These are phyloP conservation scores for Nebria salina DNA, from an alignment of 2,888 invertebrate genomes.

Conservation along the genomic window DNA sequence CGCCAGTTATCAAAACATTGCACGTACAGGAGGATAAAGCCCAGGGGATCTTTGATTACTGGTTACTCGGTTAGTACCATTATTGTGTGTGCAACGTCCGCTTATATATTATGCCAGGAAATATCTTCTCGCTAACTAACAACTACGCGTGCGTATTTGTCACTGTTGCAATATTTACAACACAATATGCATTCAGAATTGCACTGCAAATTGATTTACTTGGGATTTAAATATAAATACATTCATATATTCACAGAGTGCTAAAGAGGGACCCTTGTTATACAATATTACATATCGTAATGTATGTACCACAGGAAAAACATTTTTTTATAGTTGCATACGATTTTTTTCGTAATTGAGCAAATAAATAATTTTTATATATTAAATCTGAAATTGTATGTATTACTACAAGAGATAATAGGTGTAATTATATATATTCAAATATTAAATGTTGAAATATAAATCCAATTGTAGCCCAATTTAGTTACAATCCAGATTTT, in stretches of 20 bases:
- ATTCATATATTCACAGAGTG: background rate
- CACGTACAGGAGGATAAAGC: conserved; percentile 21
- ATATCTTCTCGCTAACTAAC: conserved; percentile 8
- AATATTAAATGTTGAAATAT: no score
- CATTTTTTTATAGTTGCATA: no score
- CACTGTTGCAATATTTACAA: background rate
- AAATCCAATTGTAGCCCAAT: no score
- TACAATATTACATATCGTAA: no score
- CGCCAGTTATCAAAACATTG: conserved; percentile 28
- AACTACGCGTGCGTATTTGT: background rate
- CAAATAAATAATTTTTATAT: no score
- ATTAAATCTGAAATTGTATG: no score
- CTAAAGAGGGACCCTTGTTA: no score
- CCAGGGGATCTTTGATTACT: conserved; percentile 29
- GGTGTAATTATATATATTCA: no score
- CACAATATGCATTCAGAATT: background rate
- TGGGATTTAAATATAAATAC: background rate
- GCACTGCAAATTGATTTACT: conserved; percentile 2
- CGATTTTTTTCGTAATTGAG: no score
- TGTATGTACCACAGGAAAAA: no score
- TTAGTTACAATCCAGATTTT: no score
- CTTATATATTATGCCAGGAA: background rate
- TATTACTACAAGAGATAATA: no score
- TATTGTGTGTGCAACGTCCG: background rate
- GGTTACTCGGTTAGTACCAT: conserved; percentile 27